Evolutionary conservation across 2,113 vertebrate genomes (phyloP), one percentile per base, ranked within the genome.

Genomic region (Pholis gunnellus): DNA sequence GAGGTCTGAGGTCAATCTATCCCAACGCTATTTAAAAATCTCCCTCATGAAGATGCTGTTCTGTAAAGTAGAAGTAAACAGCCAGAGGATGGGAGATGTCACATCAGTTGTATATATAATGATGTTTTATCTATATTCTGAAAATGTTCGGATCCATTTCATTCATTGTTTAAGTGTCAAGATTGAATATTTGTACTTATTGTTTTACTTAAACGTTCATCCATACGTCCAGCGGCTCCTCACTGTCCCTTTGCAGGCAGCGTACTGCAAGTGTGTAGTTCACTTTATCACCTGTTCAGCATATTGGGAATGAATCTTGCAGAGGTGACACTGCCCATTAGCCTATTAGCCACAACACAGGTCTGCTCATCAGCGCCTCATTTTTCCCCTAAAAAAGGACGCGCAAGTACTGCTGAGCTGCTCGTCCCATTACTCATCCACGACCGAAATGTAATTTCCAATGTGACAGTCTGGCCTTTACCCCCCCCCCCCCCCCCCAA

Each of bases 401-500:
- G 25, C 64, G n/a, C 57, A n/a, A 82, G 52, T 79, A 61, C 56
- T 52, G 31, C 50, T 9, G 29, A 63, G 65, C 63, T 36, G 63
- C 34, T 72, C 60, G 25, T 50, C n/a, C 8, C 29, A 44, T 81
- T 73, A 67, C 64, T 67, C 42, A 72, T 52, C 66, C 42, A 68
- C 4, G 38, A 79, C 77, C 52, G 25, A 50, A 79, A 67, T 63
- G 52, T 5, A 66, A 68, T 80, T 78, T 75, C 63, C 66, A 70
- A 72, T 57, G 40, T 57, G 44, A 72, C 42, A 29, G 34, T 15
- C 81, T 61, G 46, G 63, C 52, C 69, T 74, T 82, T 64, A 56
- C 44, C 68, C 22, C 40, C n/a, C n/a, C n/a, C n/a, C n/a, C n/a
- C n/a, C n/a, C n/a, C n/a, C n/a, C n/a, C n/a, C n/a, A n/a, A n/a